Evolutionary conservation across 2,888 invertebrate species (phyloP).

Genomic region (Ectemnius cavifrons): DNA sequence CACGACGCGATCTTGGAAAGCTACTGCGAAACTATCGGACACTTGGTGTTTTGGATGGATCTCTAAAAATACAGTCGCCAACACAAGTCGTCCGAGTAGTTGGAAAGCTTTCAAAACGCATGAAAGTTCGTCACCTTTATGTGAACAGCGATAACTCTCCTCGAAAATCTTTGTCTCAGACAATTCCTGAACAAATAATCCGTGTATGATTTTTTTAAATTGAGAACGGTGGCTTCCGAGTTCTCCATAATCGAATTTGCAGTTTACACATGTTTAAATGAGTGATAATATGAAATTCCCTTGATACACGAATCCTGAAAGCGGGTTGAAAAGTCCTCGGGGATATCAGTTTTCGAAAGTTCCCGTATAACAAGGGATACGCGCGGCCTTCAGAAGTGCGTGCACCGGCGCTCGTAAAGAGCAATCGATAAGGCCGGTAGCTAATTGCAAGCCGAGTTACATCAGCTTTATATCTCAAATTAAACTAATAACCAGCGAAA

Average conservation of each 20-base stretch:
- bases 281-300: constrained; percentile 25
- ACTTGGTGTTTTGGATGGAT: too few species aligned
- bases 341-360: constrained; percentile 61
- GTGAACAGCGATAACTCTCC: too few species aligned
- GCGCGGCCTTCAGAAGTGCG: constrained; percentile 41
- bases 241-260: not conserved
- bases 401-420: constrained; percentile 50
- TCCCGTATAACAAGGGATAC: constrained; percentile 21
- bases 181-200: too few species aligned
- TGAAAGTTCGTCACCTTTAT: too few species aligned
- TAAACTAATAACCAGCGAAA: constrained; percentile 76
- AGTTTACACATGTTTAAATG: constrained; percentile 15
- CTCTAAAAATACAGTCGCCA: too few species aligned
- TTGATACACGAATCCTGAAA: not conserved
- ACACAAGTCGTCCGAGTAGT: too few species aligned
- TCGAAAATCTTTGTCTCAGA: too few species aligned
- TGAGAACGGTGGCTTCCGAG: too few species aligned
- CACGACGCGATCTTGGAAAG: too few species aligned
- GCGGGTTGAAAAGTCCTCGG: constrained; percentile 30
- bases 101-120: too few species aligned
- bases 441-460: constrained; percentile 67
- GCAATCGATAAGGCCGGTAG: constrained; percentile 67
- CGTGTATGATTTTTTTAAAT: too few species aligned
- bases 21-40: too few species aligned
- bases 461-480: constrained; percentile 70